These are phyloP conservation scores for Gallirallus australis DNA, from an alignment of 2,797 vertebrate species.

Conservation along the genomic window DNA sequence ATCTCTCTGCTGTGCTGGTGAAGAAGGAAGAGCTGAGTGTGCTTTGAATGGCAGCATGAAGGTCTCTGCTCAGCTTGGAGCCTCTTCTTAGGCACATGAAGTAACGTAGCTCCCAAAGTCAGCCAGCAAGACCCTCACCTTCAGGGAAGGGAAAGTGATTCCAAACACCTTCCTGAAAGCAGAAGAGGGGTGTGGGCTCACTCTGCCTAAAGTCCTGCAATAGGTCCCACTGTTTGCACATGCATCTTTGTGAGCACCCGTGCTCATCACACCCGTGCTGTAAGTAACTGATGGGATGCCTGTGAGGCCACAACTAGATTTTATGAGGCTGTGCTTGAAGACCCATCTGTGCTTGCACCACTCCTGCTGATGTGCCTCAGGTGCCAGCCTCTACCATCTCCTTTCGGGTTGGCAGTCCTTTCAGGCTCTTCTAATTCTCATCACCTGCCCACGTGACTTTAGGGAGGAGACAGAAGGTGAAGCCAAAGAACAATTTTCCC, in stretches of 20 bases:
- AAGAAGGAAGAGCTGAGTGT: not conserved
- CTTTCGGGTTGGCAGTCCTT: not conserved
- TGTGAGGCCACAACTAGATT: not conserved
- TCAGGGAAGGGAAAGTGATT: not conserved
- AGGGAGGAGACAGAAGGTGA: not conserved
- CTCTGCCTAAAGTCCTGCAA: not conserved
- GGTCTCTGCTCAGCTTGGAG: not conserved
- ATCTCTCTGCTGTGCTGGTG: not conserved
- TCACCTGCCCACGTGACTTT: not conserved
- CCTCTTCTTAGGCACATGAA: not conserved
- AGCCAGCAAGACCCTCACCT: fast-evolving
- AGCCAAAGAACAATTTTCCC: not conserved
- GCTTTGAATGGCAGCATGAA: not conserved
- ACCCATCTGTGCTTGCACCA: not conserved
- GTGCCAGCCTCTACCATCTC: not conserved
- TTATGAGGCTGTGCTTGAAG: not conserved
- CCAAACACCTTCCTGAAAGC: not conserved
- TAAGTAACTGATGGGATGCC: not conserved
- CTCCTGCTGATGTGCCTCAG: not conserved
- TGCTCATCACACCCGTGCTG: not conserved
- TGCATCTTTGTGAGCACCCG: not conserved
- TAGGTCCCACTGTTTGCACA: not conserved
- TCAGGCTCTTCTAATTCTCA: not conserved
- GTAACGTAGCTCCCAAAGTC: not conserved
- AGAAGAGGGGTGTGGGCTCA: not conserved